Conservation (phyloP, 2,113 vertebrate genomes). For the Xiphorhynchus elegans region DNA sequence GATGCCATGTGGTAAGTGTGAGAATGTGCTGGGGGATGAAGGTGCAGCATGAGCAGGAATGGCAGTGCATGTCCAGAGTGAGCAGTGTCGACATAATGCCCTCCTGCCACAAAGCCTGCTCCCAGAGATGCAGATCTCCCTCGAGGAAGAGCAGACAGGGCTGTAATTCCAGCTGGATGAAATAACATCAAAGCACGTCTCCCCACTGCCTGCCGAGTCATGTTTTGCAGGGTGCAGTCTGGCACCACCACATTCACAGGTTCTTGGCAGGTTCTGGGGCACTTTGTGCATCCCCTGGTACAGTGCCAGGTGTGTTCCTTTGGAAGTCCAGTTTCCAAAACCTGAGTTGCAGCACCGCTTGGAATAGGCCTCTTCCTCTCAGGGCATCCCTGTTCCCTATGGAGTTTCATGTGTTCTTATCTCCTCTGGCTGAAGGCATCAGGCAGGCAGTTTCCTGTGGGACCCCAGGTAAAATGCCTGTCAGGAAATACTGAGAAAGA, state of each 20-base stretch:
- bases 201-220: not conserved
- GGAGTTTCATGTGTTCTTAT: not conserved
- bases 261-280: not conserved
- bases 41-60: not conserved
- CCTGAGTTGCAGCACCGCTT: not conserved
- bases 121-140: not conserved
- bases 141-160: accelerated
- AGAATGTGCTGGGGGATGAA: not conserved
- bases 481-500: not conserved
- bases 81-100: accelerated
- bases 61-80: not conserved
- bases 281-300: not conserved
- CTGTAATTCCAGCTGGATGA: not conserved
- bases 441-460: not conserved
- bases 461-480: accelerated
- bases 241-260: not conserved
- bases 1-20: accelerated
- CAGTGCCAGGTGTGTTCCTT: not conserved
- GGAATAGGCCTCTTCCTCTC: not conserved
- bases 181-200: not conserved
- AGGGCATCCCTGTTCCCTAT: not conserved
- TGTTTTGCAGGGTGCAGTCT: not conserved
- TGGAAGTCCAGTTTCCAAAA: not conserved
- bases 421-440: not conserved
- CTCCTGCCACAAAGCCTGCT: not conserved